These are phyloP conservation scores for Lanius collurio DNA, from an alignment of 2,113 vertebrate genomes.

Conservation along the genomic window DNA sequence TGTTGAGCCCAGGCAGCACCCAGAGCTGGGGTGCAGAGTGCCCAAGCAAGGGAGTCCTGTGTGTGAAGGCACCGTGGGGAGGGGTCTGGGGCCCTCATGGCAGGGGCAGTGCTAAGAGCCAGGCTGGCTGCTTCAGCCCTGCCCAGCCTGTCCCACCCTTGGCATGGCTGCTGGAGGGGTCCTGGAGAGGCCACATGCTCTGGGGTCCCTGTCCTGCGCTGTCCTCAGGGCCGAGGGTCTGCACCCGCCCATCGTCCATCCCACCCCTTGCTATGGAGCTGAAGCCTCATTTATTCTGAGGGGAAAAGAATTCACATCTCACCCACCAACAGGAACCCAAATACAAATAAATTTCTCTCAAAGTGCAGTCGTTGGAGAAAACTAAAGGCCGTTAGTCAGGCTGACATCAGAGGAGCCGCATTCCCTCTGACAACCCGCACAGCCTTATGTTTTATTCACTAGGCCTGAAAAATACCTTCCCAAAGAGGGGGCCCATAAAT, in stretches of 20 bases:
- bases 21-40: background rate
- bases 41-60: background rate
- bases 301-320: conserved; percentile 27
- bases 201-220: accelerated
- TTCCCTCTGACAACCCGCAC: conserved; percentile 56
- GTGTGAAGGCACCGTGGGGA: background rate
- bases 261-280: background rate
- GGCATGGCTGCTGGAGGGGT: background rate
- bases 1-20: background rate
- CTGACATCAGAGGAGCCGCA: conserved; percentile 56
- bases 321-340: conserved; percentile 33
- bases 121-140: background rate
- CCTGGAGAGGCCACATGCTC: accelerated
- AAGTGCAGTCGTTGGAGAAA: conserved; percentile 64
- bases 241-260: accelerated
- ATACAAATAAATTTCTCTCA: conserved; percentile 74
- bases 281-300: conserved; percentile 23
- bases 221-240: accelerated
- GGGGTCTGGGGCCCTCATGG: background rate
- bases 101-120: background rate
- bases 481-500: conserved; percentile 73
- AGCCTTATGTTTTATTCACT: conserved; percentile 89
- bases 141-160: accelerated
- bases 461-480: conserved; percentile 84
- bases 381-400: conserved; percentile 66